Evolutionary conservation across 2,888 invertebrate species (phyloP).

Genomic region (Peribatodes rhomboidaria): DNA sequence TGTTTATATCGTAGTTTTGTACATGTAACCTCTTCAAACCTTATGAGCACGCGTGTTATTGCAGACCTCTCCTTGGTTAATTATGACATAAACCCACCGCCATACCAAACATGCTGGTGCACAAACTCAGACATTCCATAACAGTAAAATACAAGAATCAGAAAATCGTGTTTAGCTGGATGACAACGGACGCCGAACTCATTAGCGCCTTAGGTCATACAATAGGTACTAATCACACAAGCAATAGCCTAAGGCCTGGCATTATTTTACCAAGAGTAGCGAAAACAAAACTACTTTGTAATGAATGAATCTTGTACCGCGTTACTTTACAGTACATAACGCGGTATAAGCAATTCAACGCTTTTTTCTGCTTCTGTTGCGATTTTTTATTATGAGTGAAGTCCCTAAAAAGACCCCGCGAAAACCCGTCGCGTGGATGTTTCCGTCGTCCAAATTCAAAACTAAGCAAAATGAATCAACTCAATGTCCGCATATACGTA

Average conservation of each 20-base stretch:
- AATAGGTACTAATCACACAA: slow-evolving; percentile 17
- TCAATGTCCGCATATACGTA: not conserved
- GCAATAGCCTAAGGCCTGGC: slow-evolving; percentile 3
- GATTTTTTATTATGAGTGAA: not conserved
- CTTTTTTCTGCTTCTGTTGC: not conserved
- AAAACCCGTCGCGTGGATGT: not conserved
- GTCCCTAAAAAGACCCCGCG: not conserved
- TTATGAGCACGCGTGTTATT: slow-evolving; percentile 67
- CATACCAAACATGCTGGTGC: slow-evolving; percentile 75
- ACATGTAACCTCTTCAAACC: slow-evolving; percentile 59
- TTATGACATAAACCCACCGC: slow-evolving; percentile 84
- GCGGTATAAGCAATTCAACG: not conserved
- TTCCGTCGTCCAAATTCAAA: not conserved
- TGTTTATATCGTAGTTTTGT: not conserved
- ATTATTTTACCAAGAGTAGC: not conserved
- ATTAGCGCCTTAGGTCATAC: slow-evolving; percentile 14
- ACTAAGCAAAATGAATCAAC: not conserved
- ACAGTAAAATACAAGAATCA: slow-evolving; percentile 21
- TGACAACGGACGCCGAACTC: slow-evolving; percentile 15
- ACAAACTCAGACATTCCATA: slow-evolving; percentile 44
- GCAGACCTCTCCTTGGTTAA: slow-evolving; percentile 61
- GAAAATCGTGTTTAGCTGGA: slow-evolving; percentile 8
- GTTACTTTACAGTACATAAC: not conserved
- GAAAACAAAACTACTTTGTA: not conserved
- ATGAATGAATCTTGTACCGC: not conserved